A percentile compares a stretch with the other conserved stretches of the same genome.
Evolutionary conservation across 2,888 invertebrate genomes (phyloP).

Genomic region (Congeria kusceri): DNA sequence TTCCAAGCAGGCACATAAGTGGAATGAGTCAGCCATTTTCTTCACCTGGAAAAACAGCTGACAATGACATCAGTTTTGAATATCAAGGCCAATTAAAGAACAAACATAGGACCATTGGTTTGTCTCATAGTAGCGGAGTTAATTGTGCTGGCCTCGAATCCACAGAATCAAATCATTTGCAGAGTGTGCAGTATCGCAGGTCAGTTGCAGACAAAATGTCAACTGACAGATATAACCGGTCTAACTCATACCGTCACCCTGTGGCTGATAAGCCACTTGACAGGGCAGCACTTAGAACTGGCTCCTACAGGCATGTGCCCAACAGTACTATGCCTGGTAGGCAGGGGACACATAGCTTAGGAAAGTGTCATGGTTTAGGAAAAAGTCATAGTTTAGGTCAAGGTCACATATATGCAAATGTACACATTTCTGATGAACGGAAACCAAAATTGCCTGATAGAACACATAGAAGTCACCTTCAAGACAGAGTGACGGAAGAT

Average conservation of each 20-base stretch:
- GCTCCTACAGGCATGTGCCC: slow-evolving; percentile 48
- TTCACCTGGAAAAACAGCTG: slow-evolving; percentile 4
- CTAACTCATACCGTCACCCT: slow-evolving; percentile 49
- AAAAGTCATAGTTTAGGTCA: slow-evolving; percentile 1
- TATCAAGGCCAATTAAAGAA: slow-evolving; percentile 79
- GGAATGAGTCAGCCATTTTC: slow-evolving; percentile 45
- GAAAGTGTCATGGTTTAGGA: not conserved
- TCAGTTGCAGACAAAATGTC: slow-evolving; percentile 9
- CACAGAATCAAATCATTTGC: not conserved
- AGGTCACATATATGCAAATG: slow-evolving; percentile 63
- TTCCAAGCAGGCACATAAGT: slow-evolving; percentile 49
- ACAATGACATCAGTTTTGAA: slow-evolving; percentile 77
- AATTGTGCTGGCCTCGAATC: slow-evolving; percentile 80
- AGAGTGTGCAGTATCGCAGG: slow-evolving; percentile 5
- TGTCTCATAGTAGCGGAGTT: slow-evolving; percentile 82
- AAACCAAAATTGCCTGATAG: slow-evolving; percentile 56
- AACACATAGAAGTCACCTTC: slow-evolving; percentile 27
- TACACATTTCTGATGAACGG: slow-evolving; percentile 44
- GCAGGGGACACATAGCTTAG: not conserved
- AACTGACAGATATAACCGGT: slow-evolving; percentile 34
- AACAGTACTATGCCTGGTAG: slow-evolving; percentile 12
- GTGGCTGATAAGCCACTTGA: slow-evolving; percentile 17
- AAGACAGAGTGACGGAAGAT: not conserved
- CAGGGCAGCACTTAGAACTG: slow-evolving; percentile 28
- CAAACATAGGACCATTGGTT: slow-evolving; percentile 73